Base-by-base conservation (phyloP, 2,888 invertebrate genomes). In the Pachymerium ferrugineum region DNA sequence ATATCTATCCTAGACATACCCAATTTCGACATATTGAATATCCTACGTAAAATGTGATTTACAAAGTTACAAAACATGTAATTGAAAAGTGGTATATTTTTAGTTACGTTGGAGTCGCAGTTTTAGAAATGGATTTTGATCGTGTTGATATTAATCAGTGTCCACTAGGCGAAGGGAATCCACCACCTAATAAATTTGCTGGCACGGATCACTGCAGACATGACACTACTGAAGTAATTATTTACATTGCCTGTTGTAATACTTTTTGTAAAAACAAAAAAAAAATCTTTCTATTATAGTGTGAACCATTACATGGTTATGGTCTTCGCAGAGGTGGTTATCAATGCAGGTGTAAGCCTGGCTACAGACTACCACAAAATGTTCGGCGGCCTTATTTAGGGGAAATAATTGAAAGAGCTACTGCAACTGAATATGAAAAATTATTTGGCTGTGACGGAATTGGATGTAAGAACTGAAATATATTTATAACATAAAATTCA, bases 121-220 rank as follows among this genome's bases (percentile, higher is more conserved):
- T 96, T 0, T 87, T 96, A 83, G 97, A 97, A 87, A 90, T 97
- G 88, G 97, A 98, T 81, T 95, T 93, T 83, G 95, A 97, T 78
- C 87, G 96, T 80, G 91, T 98, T 82, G 97, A 98, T 81, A 94
- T 98, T 83, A 98, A 98, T 85, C 97, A 97, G 80, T 98, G 97
- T 86, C 96, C 97, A 0, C 85, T 85, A 76, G 92, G 95, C 74
- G 86, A 89, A 78, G 97, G 97, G 68, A 97, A 97, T 81, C 89
- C 87, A 78, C 89, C 89, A 33, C 92, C 93, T 0, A 97, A 97
- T 85, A 86, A 87, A 80, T 97, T 96, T 85, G 90, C 89, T 1
- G 90, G 92, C 76, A 96, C 96, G 0, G 92, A 94, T 0, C 85
- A 94, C 75, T 98, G 97, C 85, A 94, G 95, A 85, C 87, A 88